Evolutionary conservation across 2,797 vertebrate genomes (phyloP).

Genomic region (Heliangelus exortis): DNA sequence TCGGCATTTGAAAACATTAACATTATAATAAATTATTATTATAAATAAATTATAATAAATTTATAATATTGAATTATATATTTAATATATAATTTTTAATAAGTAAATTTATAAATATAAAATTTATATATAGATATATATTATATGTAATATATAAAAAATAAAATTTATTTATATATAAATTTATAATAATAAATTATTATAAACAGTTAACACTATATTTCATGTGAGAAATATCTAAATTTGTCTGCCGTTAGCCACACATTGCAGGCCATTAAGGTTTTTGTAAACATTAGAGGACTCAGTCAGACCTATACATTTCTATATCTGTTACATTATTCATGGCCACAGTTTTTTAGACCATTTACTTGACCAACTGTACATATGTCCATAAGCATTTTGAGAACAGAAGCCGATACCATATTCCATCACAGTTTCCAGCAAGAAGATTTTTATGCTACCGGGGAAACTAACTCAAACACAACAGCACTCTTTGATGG

Average conservation of each 20-base stretch:
- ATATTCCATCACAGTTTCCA: not conserved
- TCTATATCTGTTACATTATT: conserved; percentile 3
- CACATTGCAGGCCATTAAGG: not conserved
- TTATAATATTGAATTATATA: too few species aligned
- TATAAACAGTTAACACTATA: not conserved
- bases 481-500: not conserved
- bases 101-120: too few species aligned
- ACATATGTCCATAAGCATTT: not conserved
- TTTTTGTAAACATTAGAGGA: conserved; percentile 2
- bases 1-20: not conserved
- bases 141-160: too few species aligned
- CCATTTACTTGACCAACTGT: conserved; percentile 14
- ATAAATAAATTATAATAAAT: too few species aligned
- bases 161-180: not conserved
- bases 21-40: not conserved
- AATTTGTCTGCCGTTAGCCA: not conserved
- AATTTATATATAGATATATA: too few species aligned
- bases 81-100: too few species aligned
- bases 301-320: not conserved
- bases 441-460: conserved; percentile 18
- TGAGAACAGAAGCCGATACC: conserved; percentile 13
- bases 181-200: too few species aligned
- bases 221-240: not conserved
- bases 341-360: not conserved
- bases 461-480: not conserved